Evolutionary conservation across 2,888 invertebrate genomes (phyloP).

Genomic region (Cephus pygmeus): DNA sequence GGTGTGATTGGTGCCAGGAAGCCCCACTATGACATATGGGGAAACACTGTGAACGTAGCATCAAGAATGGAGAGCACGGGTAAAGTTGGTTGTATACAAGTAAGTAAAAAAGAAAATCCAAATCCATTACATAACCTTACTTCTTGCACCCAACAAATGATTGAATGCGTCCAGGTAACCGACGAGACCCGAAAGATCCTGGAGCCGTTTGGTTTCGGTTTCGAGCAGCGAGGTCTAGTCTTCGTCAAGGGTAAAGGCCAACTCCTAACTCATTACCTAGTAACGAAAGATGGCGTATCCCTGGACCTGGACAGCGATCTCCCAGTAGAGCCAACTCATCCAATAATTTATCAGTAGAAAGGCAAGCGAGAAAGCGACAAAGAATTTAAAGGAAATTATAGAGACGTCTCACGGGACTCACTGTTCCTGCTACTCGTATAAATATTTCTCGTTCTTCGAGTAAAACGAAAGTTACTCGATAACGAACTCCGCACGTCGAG

Average conservation of each 20-base stretch:
- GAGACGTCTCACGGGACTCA: neutral
- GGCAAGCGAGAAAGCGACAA: neutral
- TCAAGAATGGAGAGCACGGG: conserved; percentile 98
- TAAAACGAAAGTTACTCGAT: neutral
- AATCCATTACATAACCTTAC: neutral
- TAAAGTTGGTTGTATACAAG: conserved; percentile 94
- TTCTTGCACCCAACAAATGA: neutral
- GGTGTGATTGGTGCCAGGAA: conserved; percentile 96
- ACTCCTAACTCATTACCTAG: conserved; percentile 92
- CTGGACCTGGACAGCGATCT: conserved; percentile 61
- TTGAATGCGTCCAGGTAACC: conserved; percentile 77
- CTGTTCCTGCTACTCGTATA: neutral
- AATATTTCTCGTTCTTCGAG: neutral
- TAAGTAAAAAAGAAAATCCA: conserved; percentile 57
- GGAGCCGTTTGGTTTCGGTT: conserved; percentile 89
- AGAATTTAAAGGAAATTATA: neutral
- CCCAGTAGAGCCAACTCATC: conserved; percentile 59
- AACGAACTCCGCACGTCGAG: neutral
- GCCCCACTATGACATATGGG: conserved; percentile 97
- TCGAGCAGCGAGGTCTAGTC: conserved; percentile 94
- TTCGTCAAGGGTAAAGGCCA: conserved; percentile 98
- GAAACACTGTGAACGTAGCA: conserved; percentile 96
- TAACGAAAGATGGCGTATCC: conserved; percentile 66
- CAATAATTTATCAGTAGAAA: conserved; percentile 61
- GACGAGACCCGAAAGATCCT: conserved; percentile 93